Evolutionary conservation across 2,113 vertebrate genomes (phyloP).

Genomic region (Gracilinanus agilis): DNA sequence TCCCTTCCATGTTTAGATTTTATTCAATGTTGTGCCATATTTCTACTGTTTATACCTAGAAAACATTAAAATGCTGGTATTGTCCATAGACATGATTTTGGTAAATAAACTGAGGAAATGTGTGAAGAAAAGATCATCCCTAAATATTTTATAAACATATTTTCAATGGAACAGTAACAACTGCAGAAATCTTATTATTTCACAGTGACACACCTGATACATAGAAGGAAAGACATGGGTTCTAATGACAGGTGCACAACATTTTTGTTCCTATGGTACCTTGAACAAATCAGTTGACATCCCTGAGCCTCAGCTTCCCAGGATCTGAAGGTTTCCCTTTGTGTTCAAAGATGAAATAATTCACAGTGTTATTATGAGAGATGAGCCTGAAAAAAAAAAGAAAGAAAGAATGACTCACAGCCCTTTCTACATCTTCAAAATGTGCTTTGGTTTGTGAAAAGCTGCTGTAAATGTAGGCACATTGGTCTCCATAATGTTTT

Average conservation of each 20-base stretch:
- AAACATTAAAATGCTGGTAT: constrained; percentile 67
- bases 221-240: not conserved
- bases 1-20: not conserved
- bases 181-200: constrained; percentile 12
- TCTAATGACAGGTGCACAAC: not conserved
- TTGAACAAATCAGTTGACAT: constrained; percentile 22
- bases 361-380: not conserved
- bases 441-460: constrained; percentile 9
- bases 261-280: not conserved
- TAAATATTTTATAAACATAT: constrained; percentile 77
- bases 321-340: not conserved
- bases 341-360: not conserved
- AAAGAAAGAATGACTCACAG: not conserved
- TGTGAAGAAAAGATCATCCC: constrained; percentile 73
- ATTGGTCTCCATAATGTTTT: constrained; percentile 9
- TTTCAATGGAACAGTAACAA: constrained; percentile 51
- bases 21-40: constrained; percentile 29
- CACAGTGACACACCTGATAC: not conserved
- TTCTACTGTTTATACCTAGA: constrained; percentile 54
- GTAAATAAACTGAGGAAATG: constrained; percentile 54
- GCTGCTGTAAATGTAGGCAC: not conserved
- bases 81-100: constrained; percentile 71
- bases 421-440: constrained; percentile 8
- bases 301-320: not conserved
- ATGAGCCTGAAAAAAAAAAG: not conserved